These are phyloP conservation scores for Contarinia nasturtii DNA, from an alignment of 1,140 invertebrate species.

Conservation along the genomic window DNA sequence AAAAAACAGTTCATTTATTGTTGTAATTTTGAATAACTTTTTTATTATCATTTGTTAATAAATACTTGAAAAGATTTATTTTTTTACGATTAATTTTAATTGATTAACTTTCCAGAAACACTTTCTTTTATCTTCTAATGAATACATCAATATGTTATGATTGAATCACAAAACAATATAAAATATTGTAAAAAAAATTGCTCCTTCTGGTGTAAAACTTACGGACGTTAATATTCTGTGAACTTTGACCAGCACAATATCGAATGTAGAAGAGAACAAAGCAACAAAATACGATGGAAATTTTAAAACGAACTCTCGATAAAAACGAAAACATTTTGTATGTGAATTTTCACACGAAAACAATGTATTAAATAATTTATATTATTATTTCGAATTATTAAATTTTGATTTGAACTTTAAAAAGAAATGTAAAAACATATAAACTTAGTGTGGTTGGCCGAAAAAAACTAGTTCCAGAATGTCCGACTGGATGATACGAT, in stretches of 20 bases:
- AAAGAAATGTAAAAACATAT: too few species aligned
- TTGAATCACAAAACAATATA: background rate
- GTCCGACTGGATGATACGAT: too few species aligned
- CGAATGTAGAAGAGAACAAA: background rate
- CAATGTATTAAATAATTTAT: too few species aligned
- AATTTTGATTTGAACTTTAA: too few species aligned
- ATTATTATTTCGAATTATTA: too few species aligned
- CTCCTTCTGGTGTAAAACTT: constrained; percentile 16
- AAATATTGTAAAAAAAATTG: constrained; percentile 1
- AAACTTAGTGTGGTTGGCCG: too few species aligned
- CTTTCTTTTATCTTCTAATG: background rate
- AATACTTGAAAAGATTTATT: background rate
- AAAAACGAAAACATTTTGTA: too few species aligned
- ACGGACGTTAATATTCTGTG: constrained; percentile 37
- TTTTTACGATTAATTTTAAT: background rate
- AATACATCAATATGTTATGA: background rate
- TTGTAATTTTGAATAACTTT: too few species aligned
- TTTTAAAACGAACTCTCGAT: background rate
- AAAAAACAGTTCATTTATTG: background rate
- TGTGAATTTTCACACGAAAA: too few species aligned
- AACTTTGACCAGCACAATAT: constrained; percentile 23
- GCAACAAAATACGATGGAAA: background rate
- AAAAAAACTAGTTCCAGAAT: too few species aligned
- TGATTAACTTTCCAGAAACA: background rate
- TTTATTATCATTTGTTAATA: too few species aligned